Evolutionary conservation across 1,140 invertebrate genomes (phyloP), one percentile per base, ranked within the genome.

Genomic region (Galendromus occidentalis): DNA sequence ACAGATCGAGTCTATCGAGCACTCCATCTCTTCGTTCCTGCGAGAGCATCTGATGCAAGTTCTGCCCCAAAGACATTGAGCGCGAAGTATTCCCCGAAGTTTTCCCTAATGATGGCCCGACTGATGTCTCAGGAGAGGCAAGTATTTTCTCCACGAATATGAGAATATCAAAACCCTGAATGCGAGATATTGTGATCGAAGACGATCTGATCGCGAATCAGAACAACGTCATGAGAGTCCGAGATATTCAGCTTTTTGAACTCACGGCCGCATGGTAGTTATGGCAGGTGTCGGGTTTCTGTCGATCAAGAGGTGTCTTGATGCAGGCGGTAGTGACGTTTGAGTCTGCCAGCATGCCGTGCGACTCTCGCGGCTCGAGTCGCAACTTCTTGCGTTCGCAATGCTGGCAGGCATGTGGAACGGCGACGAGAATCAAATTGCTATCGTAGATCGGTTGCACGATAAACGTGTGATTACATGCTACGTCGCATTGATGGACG

Each of bases 371-470:
- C 69, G 66, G 20, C 71, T 51, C 64, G 66, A 28, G 29, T 79
- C 77, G 70, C n/a, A 59, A 22, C 20, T 25, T 25, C 14, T 59
- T 33, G 2, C 51, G 51, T 59, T 59, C 22, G 33, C 51, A 59
- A 33, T 59, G 51, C 9, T 59, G 51, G 9, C 51, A 59, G 14
- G 51, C 51, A 22, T 59, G 51, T 4, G 51, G 87, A 59, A 91
- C 87, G 44, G 91, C 89, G 28, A 92, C 76, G 65, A 92, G 76
- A 64, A 93, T 88, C 51, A 93, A 76, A 79, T 93, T 93, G 70
- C 88, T 91, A 72, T 89, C 85, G 42, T 84, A 87, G 70, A 92
- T 88, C 77, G 89, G 89, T 72, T 92, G 88, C 12, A 91, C 88
- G 75, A 88, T 91, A 76, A 92, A 93, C 14, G 66, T 66, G 33